Percentiles rank a stretch among this genome's conserved stretches.
phyloP scores from a whole-genome alignment of 2,888 invertebrate genomes.

The Sphinx pinastri region DNA sequence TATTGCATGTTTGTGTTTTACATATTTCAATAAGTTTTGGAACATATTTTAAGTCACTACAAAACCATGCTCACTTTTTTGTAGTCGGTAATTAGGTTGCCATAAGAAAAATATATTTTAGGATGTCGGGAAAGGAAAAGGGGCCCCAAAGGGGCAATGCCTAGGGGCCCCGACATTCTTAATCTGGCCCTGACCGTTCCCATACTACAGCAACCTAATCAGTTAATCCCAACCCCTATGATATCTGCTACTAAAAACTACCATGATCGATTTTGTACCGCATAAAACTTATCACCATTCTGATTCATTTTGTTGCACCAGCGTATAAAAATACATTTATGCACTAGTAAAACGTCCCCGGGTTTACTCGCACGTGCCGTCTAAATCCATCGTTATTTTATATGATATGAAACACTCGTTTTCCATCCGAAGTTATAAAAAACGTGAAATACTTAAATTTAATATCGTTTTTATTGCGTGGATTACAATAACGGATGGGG shows the following conservation, averaged over 20 bases:
- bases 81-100: no score
- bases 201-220: no score
- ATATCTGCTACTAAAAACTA: neutral
- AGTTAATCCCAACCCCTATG: no score
- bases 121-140: no score
- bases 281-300: neutral
- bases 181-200: no score
- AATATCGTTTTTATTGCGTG: constrained; percentile 77
- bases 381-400: constrained; percentile 77
- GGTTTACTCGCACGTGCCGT: constrained; percentile 59
- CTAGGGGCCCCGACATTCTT: no score
- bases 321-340: constrained; percentile 26
- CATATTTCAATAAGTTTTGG: no score
- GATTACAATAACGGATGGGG: constrained; percentile 76
- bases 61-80: no score
- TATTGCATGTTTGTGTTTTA: no score
- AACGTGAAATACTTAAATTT: constrained; percentile 67
- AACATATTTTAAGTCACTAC: no score
- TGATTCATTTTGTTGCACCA: neutral
- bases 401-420: constrained; percentile 77
- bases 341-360: constrained; percentile 20
- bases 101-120: no score
- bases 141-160: no score
- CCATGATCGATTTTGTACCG: neutral
- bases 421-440: constrained; percentile 77